Conservation (phyloP, 2,113 vertebrate genomes). For the Anoplopoma fimbria region DNA sequence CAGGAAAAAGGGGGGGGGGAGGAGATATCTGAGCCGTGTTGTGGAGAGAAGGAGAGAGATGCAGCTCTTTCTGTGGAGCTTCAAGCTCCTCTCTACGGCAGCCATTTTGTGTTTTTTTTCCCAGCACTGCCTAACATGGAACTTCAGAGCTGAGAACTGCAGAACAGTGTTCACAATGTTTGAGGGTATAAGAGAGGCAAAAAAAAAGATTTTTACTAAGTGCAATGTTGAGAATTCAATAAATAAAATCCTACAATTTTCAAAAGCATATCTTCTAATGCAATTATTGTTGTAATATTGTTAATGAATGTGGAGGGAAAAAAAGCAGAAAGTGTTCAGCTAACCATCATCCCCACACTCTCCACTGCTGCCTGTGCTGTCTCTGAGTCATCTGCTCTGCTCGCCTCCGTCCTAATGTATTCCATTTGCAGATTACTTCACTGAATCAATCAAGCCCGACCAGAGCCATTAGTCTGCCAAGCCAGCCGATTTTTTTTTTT, state of each 20-base stretch:
- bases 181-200: background rate
- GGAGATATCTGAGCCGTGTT: background rate
- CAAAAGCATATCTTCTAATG: background rate
- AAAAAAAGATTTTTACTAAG: background rate
- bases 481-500: constrained; percentile 44
- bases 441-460: constrained; percentile 78
- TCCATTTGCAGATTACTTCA: constrained; percentile 83
- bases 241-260: background rate
- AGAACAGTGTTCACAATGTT: constrained; percentile 10
- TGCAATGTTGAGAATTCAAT: background rate
- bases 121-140: constrained; percentile 77
- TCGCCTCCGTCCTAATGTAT: constrained; percentile 72
- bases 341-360: constrained; percentile 43
- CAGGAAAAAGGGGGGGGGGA: background rate
- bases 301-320: constrained; percentile 25
- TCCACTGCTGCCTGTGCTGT: constrained; percentile 55
- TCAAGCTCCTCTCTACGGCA: constrained; percentile 71
- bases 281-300: constrained; percentile 17
- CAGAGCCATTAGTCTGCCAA: constrained; percentile 78
- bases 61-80: constrained; percentile 63
- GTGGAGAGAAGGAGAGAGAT: constrained; percentile 54
- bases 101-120: constrained; percentile 82
- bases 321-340: constrained; percentile 31
- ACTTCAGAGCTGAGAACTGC: constrained; percentile 68
- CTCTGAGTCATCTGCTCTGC: constrained; percentile 74